A percentile compares a stretch with the other conserved stretches of the same genome.
Conservation (phyloP, 2,113 vertebrate species). For the Percopsis transmontana region DNA sequence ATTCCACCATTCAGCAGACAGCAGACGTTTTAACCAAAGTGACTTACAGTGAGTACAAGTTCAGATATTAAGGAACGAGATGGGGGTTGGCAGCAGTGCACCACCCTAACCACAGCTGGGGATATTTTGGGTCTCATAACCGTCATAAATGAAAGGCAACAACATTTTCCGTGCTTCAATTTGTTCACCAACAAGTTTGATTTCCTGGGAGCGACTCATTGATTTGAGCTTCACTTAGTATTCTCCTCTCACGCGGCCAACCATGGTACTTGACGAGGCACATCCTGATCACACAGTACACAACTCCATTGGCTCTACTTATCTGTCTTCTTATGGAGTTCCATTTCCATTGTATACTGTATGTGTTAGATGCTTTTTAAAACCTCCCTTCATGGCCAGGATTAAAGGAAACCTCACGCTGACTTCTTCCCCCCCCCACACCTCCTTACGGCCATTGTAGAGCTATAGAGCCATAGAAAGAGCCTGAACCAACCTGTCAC, state of each 20-base stretch:
- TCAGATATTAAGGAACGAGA: too few relatives aligned
- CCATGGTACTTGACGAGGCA: neutral
- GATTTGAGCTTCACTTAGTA: neutral
- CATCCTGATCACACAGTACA: neutral
- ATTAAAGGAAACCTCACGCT: constrained; percentile 31
- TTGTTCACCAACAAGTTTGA: too few relatives aligned
- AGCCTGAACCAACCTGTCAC: constrained; percentile 7
- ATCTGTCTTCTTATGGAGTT: constrained; percentile 16
- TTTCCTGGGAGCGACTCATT: too few relatives aligned
- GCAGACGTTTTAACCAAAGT: too few relatives aligned
- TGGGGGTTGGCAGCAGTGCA: too few relatives aligned
- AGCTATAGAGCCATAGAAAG: constrained; percentile 35
- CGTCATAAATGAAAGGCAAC: constrained; percentile 10
- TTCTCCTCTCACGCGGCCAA: neutral
- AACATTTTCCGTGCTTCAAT: neutral
- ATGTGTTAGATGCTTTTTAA: constrained; percentile 11
- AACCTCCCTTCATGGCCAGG: constrained; percentile 28
- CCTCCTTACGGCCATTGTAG: constrained; percentile 12
- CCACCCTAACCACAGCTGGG: neutral
- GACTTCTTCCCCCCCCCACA: neutral
- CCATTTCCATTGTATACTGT: constrained; percentile 20
- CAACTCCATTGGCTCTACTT: constrained; percentile 19
- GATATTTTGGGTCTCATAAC: constrained; percentile 2
- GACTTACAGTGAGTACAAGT: too few relatives aligned
- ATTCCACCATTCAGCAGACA: too few relatives aligned